Conservation (phyloP, 2,797 vertebrate species). For the Petrocephalus sullivani region DNA sequence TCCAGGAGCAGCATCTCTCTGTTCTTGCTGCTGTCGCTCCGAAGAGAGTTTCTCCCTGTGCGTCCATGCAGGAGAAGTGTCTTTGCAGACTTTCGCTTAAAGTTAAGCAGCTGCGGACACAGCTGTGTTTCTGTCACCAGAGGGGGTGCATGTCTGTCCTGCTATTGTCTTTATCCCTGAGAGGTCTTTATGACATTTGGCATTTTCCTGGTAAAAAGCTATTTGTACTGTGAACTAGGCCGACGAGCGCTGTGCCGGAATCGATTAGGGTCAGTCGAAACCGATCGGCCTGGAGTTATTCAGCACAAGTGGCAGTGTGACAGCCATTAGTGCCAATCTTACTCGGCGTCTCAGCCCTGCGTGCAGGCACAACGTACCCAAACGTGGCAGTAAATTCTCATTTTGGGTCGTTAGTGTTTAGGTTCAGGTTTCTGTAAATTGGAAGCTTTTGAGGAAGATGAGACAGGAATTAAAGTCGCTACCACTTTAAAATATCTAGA, state of each 20-base stretch:
- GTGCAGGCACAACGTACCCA: neutral
- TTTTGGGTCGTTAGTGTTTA: neutral
- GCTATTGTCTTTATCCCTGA: neutral
- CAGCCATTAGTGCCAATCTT: neutral
- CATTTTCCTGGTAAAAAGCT: neutral
- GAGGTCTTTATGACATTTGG: neutral
- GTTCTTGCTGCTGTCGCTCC: neutral
- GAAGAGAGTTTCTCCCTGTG: neutral
- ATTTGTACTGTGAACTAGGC: neutral
- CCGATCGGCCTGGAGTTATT: neutral
- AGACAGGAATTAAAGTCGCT: neutral
- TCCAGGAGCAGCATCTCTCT: neutral
- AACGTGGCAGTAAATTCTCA: neutral
- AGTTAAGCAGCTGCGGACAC: constrained; percentile 4
- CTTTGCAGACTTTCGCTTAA: neutral
- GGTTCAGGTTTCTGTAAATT: neutral
- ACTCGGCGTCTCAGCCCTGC: neutral
- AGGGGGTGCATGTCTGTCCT: neutral
- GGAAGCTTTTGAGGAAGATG: neutral
- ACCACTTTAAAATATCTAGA: neutral
- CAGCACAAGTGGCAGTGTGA: neutral
- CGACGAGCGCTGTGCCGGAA: neutral
- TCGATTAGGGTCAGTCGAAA: neutral
- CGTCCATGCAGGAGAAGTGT: neutral
- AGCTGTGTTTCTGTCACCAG: constrained; percentile 7